These are phyloP conservation scores for Phymastichus coffea DNA, from an alignment of 1,140 invertebrate genomes.

Conservation along the genomic window DNA sequence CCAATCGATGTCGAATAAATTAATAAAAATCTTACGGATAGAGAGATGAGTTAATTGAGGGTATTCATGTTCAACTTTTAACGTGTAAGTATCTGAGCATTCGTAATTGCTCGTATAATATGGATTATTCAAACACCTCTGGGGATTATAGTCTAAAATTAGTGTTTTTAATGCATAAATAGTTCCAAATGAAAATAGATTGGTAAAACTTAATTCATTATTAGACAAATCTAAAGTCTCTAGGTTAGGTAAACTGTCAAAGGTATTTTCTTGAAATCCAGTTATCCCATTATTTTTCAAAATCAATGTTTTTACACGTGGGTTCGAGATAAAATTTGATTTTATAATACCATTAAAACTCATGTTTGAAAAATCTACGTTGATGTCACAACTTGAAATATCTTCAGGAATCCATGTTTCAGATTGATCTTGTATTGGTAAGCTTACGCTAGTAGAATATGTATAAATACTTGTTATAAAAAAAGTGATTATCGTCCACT, in stretches of 20 bases:
- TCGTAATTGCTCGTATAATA: neutral
- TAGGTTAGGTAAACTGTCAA: constrained; percentile 1
- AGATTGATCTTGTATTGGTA: neutral
- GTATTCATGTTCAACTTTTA: neutral
- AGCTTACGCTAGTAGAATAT: neutral
- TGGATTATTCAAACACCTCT: neutral
- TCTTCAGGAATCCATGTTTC: too few relatives aligned
- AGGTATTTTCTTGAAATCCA: neutral
- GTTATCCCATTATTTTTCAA: neutral
- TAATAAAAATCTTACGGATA: neutral
- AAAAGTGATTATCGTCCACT: too few relatives aligned
- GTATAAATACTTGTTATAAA: neutral
- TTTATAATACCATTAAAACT: neutral
- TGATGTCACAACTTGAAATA: neutral
- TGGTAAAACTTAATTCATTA: neutral
- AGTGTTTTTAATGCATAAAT: neutral
- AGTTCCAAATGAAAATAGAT: neutral
- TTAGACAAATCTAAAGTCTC: constrained; percentile 8
- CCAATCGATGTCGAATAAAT: neutral
- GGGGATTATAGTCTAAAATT: neutral
- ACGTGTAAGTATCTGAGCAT: too few relatives aligned
- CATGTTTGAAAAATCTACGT: constrained; percentile 10
- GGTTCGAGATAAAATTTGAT: neutral
- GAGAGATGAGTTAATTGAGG: constrained; percentile 1
- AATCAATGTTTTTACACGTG: neutral